Percentiles rank a stretch among this genome's conserved stretches.
Evolutionary conservation across 2,888 invertebrate species (phyloP).

Genomic region (Dynastes hyllus): DNA sequence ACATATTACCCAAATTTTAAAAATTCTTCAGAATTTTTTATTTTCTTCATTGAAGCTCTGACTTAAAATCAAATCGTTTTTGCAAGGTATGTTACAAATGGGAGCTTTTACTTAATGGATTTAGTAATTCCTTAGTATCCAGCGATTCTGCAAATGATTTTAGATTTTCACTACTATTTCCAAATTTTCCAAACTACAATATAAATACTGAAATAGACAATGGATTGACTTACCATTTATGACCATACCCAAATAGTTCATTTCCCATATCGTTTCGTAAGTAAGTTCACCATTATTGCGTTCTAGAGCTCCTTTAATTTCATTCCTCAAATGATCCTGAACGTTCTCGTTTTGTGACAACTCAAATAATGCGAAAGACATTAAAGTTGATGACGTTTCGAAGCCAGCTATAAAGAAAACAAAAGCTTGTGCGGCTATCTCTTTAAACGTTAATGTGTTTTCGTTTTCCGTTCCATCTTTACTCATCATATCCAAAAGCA

Average conservation of each 20-base stretch:
- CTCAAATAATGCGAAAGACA: constrained; percentile 74
- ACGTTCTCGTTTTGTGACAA: constrained; percentile 68
- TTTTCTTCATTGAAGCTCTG: too few relatives aligned
- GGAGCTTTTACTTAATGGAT: too few relatives aligned
- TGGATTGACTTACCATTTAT: constrained; percentile 64
- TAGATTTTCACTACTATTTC: too few relatives aligned
- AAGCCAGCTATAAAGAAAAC: constrained; percentile 77
- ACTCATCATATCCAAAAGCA: constrained; percentile 62
- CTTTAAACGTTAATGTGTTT: constrained; percentile 58
- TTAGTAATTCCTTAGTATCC: too few relatives aligned
- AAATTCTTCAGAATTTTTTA: too few relatives aligned
- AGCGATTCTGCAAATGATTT: too few relatives aligned
- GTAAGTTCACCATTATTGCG: constrained; percentile 66
- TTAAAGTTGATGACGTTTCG: constrained; percentile 76
- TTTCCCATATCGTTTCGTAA: constrained; percentile 70
- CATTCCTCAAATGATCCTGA: constrained; percentile 66
- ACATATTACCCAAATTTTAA: too few relatives aligned
- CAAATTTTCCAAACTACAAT: too few relatives aligned
- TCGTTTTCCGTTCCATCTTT: constrained; percentile 53
- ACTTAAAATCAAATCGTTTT: too few relatives aligned
- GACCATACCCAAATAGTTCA: constrained; percentile 67
- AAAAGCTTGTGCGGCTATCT: constrained; percentile 73
- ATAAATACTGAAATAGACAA: too few relatives aligned
- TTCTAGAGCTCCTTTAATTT: constrained; percentile 61
- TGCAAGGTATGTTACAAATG: too few relatives aligned